Base-by-base conservation (phyloP, 2,113 vertebrate species). In the Proterorhinus semilunaris region DNA sequence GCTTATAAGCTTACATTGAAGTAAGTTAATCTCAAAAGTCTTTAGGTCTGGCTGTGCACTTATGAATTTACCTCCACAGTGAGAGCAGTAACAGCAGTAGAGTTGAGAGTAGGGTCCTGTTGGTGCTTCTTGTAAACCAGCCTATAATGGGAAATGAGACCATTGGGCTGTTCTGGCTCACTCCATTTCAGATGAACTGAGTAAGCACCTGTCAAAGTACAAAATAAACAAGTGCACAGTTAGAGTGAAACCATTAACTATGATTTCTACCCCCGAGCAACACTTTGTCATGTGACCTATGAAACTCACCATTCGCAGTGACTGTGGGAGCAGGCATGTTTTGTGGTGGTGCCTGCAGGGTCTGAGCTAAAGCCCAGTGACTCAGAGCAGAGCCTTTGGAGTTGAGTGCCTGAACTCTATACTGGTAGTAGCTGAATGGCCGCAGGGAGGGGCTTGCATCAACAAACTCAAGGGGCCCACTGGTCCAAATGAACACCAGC, bases 371-470 rank as follows among this genome's bases (percentile, higher is more conserved):
- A 68, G 93, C 84, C 96, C 96, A 98, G 0, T 50, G 70, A 78
- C 96, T 97, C 54, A 93, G 84, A 69, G 91, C 89, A 0, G 89
- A 94, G 27, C 95, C 95, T 80, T 86, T 82, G 12, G 93, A 88
- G 83, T 97, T 99, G 5, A 81, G 85, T 64, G 94, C 94, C 21
- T 75, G 86, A 54, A 94, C 71, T 61, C 73, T 91, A 68, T 97
- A 98, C 72, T 98, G 94, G 0, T 95, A 96, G 72, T 86, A 80
- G 0, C 92, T 95, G 82, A 93, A 96, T 2, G 96, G 94, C 51
- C 62, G 83, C 48, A 97, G 89, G 45, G 80, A 71, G 4, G 93
- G 90, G 0, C 93, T 93, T 0, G 92, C 90, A 12, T 98, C 95
- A 0, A 86, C 90, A 78, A 98, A 96, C 65, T 94, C 90, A 62